Evolutionary conservation across 2,888 invertebrate species (phyloP).

Genomic region (Rutpela maculata): DNA sequence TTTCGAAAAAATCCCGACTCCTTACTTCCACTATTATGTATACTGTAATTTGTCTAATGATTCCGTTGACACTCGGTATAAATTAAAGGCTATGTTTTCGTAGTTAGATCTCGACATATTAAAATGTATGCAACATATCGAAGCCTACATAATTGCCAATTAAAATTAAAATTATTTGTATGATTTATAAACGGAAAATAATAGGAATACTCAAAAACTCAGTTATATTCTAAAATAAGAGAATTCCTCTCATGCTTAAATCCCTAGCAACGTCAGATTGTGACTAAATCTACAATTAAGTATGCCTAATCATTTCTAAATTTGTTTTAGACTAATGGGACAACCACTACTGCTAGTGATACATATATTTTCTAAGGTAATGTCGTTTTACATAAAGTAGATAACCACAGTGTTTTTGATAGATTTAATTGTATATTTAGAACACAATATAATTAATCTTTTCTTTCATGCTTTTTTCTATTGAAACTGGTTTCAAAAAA

Average conservation of each 20-base stretch:
- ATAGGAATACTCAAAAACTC: neutral
- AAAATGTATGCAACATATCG: neutral
- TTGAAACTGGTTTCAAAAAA: conserved; percentile 20
- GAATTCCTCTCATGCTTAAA: conserved; percentile 11
- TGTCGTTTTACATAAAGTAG: conserved; percentile 40
- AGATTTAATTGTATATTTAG: conserved; percentile 58
- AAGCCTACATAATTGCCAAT: neutral
- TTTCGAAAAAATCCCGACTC: too few relatives aligned
- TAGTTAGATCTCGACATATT: neutral
- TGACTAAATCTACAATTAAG: conserved; percentile 64
- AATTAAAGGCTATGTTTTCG: too few relatives aligned
- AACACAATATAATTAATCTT: conserved; percentile 48
- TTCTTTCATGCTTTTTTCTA: conserved; percentile 18
- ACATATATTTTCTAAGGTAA: conserved; percentile 88
- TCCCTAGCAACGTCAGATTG: conserved; percentile 48
- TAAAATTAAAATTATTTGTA: neutral
- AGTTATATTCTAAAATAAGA: neutral
- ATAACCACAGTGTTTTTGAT: conserved; percentile 24
- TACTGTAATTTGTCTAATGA: too few relatives aligned
- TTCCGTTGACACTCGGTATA: too few relatives aligned
- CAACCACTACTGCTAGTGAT: conserved; percentile 83
- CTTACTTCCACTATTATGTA: too few relatives aligned
- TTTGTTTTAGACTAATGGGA: conserved; percentile 83
- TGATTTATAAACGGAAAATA: too few relatives aligned
- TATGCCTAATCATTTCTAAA: conserved; percentile 56